These are phyloP conservation scores for Micropoecilia bifurca DNA, from an alignment of 2,797 vertebrate genomes.

Conservation along the genomic window DNA sequence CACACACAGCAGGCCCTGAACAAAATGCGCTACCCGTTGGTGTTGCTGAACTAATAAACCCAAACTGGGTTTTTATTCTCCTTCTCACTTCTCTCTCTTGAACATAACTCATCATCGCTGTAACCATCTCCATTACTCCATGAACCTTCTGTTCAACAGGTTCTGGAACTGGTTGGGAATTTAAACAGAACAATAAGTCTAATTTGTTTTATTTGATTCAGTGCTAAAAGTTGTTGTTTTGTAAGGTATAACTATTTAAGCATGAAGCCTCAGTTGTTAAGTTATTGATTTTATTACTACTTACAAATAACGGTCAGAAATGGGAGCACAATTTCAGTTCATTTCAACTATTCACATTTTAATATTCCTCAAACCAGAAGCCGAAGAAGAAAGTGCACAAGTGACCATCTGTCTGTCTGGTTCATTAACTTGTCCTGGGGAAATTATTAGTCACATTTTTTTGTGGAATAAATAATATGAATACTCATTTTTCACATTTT, in stretches of 20 bases:
- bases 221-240: neutral
- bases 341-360: neutral
- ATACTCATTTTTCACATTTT: neutral
- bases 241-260: neutral
- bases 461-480: too few relatives aligned
- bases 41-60: slow-evolving; percentile 11
- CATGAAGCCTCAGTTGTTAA: neutral
- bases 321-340: neutral
- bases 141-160: slow-evolving; percentile 37
- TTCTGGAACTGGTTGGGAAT: slow-evolving; percentile 19
- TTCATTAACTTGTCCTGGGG: neutral
- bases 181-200: slow-evolving; percentile 14
- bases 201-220: neutral
- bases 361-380: neutral
- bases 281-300: neutral
- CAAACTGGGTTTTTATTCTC: slow-evolving; percentile 5
- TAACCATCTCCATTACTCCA: slow-evolving; percentile 17
- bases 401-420: neutral
- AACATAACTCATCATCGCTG: slow-evolving; percentile 26
- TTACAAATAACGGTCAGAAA: neutral
- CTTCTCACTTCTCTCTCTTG: slow-evolving; percentile 11
- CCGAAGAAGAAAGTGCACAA: neutral
- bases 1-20: neutral
- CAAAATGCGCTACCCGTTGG: slow-evolving; percentile 6
- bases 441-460: too few relatives aligned